Conservation (phyloP, 2,797 vertebrate species). For the Sarcoramphus papa region DNA sequence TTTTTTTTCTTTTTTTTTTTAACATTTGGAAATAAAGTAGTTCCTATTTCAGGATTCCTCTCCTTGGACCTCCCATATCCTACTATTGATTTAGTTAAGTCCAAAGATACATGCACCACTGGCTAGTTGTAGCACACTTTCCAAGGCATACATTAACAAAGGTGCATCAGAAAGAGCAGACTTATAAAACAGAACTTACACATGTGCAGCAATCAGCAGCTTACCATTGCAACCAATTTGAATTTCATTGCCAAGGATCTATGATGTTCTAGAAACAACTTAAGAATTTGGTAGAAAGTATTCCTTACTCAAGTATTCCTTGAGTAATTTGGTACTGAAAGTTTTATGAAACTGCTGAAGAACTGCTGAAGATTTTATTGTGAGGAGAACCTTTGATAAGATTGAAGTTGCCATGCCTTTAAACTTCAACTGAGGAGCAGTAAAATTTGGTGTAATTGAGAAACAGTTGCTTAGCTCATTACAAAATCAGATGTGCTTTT, state of each 20-base stretch:
- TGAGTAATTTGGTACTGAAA: neutral
- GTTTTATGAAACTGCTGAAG: neutral
- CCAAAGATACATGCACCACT: neutral
- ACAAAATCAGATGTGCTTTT: constrained; percentile 42
- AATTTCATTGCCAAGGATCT: neutral
- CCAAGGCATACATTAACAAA: neutral
- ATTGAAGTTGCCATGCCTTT: neutral
- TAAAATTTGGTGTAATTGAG: constrained; percentile 44
- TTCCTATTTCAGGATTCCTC: neutral
- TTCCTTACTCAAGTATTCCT: neutral
- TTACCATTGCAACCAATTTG: neutral
- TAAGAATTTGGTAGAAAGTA: neutral
- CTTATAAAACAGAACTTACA: neutral
- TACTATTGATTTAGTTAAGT: neutral
- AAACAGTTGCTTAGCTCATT: constrained; percentile 36
- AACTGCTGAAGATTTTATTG: neutral
- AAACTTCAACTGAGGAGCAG: constrained; percentile 16
- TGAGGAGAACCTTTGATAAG: neutral
- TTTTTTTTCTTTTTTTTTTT: neutral
- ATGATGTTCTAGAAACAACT: neutral
- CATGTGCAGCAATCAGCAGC: neutral
- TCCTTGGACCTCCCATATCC: neutral
- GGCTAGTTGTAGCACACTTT: neutral
- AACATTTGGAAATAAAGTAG: neutral
- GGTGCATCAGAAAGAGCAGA: neutral